phyloP scores from a whole-genome alignment of 2,888 invertebrate genomes.

The Pyrochroa serraticornis region DNA sequence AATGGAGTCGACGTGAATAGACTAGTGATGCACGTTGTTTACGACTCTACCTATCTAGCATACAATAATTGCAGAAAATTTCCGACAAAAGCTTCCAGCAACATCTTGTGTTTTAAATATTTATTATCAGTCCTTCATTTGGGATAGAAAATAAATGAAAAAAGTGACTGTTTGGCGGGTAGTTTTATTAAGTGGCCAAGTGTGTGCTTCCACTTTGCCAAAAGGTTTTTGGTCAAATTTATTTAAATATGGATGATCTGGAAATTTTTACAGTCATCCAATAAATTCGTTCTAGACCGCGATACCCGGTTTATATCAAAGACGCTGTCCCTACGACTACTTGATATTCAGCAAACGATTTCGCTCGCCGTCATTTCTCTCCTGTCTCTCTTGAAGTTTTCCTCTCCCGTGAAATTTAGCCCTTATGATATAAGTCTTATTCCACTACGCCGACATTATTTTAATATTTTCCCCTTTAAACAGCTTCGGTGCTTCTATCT shows the following conservation, averaged over 20 bases:
- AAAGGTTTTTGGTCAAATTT: conserved; percentile 27
- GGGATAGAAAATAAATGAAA: no score
- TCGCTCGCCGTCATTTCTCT: conserved; percentile 57
- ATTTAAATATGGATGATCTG: conserved; percentile 36
- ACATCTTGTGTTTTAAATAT: conserved; percentile 1
- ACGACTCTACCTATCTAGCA: no score
- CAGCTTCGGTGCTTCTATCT: background rate
- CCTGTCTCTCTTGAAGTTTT: conserved; percentile 53
- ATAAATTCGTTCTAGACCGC: conserved; percentile 46
- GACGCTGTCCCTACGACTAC: conserved; percentile 45
- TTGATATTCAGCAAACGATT: conserved; percentile 57
- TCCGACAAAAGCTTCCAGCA: background rate
- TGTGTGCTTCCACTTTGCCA: no score
- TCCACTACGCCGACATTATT: conserved; percentile 33
- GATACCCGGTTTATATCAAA: conserved; percentile 43
- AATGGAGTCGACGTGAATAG: conserved; percentile 40
- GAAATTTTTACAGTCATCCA: conserved; percentile 44
- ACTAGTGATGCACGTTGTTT: conserved; percentile 6
- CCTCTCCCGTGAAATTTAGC: conserved; percentile 55
- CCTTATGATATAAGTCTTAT: conserved; percentile 52
- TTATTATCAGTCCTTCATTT: no score
- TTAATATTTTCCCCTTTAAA: background rate
- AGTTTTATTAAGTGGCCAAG: no score
- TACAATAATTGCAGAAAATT: background rate
- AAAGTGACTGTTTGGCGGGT: no score